phyloP scores from a whole-genome alignment of 2,797 vertebrate species.

The Harpagifer antarcticus region DNA sequence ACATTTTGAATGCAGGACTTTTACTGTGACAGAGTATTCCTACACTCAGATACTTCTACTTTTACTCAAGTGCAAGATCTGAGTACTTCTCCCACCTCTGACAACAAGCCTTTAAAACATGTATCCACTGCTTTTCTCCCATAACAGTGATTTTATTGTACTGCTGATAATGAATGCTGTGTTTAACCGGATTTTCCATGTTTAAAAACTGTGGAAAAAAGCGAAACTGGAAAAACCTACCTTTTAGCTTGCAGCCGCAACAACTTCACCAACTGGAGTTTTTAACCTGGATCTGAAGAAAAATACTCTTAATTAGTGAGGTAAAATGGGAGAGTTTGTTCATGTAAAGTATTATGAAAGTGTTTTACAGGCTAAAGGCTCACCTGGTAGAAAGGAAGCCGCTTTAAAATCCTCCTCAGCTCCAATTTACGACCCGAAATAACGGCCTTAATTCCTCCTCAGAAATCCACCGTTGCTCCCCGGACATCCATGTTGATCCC shows the following conservation, averaged over 20 bases:
- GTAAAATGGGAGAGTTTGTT: neutral
- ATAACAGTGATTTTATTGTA: neutral
- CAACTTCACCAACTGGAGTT: neutral
- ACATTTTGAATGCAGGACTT: too few relatives aligned
- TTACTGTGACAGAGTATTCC: too few relatives aligned
- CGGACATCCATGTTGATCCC: conserved; percentile 81
- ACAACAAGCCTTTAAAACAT: neutral
- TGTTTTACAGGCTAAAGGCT: conserved; percentile 19
- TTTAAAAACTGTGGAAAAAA: neutral
- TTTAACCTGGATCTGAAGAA: conserved; percentile 22
- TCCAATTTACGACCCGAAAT: conserved; percentile 20
- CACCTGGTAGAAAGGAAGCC: conserved; percentile 33
- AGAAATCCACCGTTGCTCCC: conserved; percentile 65
- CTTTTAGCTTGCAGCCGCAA: conserved; percentile 16
- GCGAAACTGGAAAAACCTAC: conserved; percentile 22
- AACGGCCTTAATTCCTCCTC: conserved; percentile 74
- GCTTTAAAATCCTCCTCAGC: conserved; percentile 26
- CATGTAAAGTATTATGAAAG: neutral
- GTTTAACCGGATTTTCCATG: neutral
- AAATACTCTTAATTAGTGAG: conserved; percentile 3
- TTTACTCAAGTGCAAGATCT: too few relatives aligned
- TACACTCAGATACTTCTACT: too few relatives aligned
- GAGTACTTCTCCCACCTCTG: too few relatives aligned
- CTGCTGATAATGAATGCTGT: neutral
- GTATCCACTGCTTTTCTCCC: neutral